Conservation (phyloP, 1,140 invertebrate genomes). For the Himalopsyche phryganea region DNA sequence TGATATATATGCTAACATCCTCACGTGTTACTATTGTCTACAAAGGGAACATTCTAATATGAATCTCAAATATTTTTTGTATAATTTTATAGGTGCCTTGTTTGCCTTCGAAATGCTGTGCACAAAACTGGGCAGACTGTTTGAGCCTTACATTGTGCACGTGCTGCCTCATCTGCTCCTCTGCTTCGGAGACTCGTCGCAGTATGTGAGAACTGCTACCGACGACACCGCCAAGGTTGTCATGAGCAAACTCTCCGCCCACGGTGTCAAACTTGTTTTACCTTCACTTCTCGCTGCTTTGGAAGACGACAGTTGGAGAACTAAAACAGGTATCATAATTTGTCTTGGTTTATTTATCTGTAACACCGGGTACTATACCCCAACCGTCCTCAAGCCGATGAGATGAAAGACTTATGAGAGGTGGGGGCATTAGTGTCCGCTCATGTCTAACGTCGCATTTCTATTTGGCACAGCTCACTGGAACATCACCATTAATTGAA, state of each 20-base stretch:
- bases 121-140: conserved; percentile 88
- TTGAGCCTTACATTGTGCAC: conserved; percentile 98
- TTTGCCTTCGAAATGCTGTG: conserved; percentile 98
- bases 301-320: conserved; percentile 98
- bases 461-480: no score
- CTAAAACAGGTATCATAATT: conserved; percentile 87
- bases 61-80: background rate
- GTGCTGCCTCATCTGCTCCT: conserved; percentile 91
- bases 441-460: no score
- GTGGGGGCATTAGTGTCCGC: no score
- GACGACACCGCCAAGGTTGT: conserved; percentile 93
- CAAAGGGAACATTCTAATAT: no score
- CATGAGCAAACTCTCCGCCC: conserved; percentile 93
- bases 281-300: conserved; percentile 87
- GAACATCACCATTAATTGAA: no score
- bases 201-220: conserved; percentile 87
- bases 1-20: no score
- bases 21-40: no score
- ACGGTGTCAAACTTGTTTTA: conserved; percentile 95
- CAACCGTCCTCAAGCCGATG: no score
- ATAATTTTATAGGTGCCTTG: conserved; percentile 67
- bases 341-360: conserved; percentile 3
- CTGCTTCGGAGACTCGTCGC: conserved; percentile 93
- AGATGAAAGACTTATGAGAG: no score
- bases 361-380: background rate